A percentile compares a stretch with the other conserved stretches of the same genome.
Evolutionary conservation across 2,888 invertebrate genomes (phyloP).

Genomic region (Brachyopa scutellaris): DNA sequence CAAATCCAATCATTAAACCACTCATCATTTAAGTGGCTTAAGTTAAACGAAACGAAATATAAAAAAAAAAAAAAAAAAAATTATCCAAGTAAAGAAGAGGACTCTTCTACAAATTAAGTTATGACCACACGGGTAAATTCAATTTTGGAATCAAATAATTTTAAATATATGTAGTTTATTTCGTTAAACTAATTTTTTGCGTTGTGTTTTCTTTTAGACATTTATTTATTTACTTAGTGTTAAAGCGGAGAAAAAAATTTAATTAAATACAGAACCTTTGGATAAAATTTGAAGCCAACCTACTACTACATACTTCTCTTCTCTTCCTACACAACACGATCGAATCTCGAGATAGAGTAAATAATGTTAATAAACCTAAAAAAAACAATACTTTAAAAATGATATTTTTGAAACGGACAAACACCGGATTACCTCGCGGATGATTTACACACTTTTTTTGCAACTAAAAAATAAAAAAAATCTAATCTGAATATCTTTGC

Average conservation of each 20-base stretch:
- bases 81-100: background rate
- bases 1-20: conserved; percentile 63
- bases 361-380: conserved; percentile 1
- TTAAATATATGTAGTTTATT: conserved; percentile 7
- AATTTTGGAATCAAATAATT: conserved; percentile 22
- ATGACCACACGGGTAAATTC: conserved; percentile 24
- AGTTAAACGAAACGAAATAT: no score
- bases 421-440: conserved; percentile 59
- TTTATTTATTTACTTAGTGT: conserved; percentile 59
- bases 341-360: conserved; percentile 12
- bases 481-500: conserved; percentile 53
- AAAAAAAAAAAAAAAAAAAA: background rate
- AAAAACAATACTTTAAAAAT: conserved; percentile 21
- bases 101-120: background rate
- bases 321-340: conserved; percentile 72
- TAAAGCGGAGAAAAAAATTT: conserved; percentile 51
- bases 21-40: conserved; percentile 8
- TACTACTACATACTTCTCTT: conserved; percentile 69
- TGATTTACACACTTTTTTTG: conserved; percentile 59
- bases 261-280: conserved; percentile 60
- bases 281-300: conserved; percentile 63
- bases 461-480: conserved; percentile 36
- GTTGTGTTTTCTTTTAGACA: conserved; percentile 62
- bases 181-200: conserved; percentile 43
- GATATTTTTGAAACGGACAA: conserved; percentile 51